Evolutionary conservation across 2,797 vertebrate species (phyloP), one percentile per base, ranked within the genome.

Genomic region (Muscicapa striata): DNA sequence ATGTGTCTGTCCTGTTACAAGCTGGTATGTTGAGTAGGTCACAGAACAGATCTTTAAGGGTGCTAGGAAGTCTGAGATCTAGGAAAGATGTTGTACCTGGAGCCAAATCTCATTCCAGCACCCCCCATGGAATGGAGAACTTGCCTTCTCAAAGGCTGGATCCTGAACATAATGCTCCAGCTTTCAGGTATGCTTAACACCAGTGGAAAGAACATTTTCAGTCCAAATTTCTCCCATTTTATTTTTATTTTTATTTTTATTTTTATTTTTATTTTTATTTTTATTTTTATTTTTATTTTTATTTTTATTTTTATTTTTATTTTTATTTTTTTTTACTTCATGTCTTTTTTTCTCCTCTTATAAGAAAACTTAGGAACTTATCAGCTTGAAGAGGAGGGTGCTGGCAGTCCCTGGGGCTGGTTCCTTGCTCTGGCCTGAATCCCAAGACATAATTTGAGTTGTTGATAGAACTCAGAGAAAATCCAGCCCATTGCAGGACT

Each of bases 261-360:
- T 1, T 0, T 48, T 41, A n/a, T n/a, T 0, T 48, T 41, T 89
- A 89, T 29, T 15, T 85, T 52, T 24, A 24, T 24, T 1, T 0
- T 48, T 41, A n/a, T n/a, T 0, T 48, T 41, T 89, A 89, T 29
- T 15, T 85, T 52, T 24, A 24, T 24, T 1, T 0, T 48, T 41
- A n/a, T n/a, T 0, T 48, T 41, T 89, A 89, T 29, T 15, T 85
- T 52, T 24, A 24, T 24, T 0, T 48, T 41, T 89, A 89, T 29
- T 15, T 85, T 52, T 24, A 24, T 24, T 1, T 0, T 48, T 41
- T 91, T 90, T 19, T 24, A 43, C 22, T 79, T 80, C 2, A 6
- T 48, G 16, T 76, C 17, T 73, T 73, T 78, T 80, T 90, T 72
- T 29, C 57, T 34, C 18, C 26, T 72, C 27, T 40, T 62, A 4